Conservation (phyloP, 2,113 vertebrate genomes). For the Tachysurus vachellii region DNA sequence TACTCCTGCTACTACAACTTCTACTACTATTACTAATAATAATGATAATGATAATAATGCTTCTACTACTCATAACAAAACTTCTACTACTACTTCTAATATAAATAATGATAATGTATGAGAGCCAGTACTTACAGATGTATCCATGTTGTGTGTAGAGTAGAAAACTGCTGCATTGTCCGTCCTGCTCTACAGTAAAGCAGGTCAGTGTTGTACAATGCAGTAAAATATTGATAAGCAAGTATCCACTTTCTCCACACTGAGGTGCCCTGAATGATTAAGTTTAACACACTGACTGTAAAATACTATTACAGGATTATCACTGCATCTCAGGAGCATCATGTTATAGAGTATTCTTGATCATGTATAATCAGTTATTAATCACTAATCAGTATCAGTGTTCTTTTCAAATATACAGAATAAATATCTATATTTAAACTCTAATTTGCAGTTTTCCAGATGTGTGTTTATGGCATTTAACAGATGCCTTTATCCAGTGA, state of each 20-base stretch:
- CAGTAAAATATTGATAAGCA: constrained; percentile 47
- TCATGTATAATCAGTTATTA: neutral
- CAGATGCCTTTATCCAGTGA: neutral
- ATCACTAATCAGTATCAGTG: too few relatives aligned
- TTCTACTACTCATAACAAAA: neutral
- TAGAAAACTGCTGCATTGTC: neutral
- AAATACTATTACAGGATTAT: neutral
- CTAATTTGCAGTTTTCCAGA: neutral
- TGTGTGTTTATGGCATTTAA: neutral
- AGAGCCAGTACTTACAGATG: constrained; percentile 24
- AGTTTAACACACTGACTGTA: neutral
- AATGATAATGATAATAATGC: too few relatives aligned
- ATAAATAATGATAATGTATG: neutral
- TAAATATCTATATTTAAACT: neutral
- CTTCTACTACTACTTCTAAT: neutral
- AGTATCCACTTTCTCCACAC: constrained; percentile 50
- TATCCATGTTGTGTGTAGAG: constrained; percentile 28
- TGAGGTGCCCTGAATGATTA: constrained; percentile 1
- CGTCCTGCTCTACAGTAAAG: neutral
- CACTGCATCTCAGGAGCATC: neutral
- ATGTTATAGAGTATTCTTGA: neutral
- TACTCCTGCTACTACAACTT: too few relatives aligned
- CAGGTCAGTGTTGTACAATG: constrained; percentile 9
- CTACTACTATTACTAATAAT: too few relatives aligned
- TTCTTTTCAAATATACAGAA: neutral